phyloP scores from a whole-genome alignment of 2,888 invertebrate species.

The Yponomeuta cagnagella region DNA sequence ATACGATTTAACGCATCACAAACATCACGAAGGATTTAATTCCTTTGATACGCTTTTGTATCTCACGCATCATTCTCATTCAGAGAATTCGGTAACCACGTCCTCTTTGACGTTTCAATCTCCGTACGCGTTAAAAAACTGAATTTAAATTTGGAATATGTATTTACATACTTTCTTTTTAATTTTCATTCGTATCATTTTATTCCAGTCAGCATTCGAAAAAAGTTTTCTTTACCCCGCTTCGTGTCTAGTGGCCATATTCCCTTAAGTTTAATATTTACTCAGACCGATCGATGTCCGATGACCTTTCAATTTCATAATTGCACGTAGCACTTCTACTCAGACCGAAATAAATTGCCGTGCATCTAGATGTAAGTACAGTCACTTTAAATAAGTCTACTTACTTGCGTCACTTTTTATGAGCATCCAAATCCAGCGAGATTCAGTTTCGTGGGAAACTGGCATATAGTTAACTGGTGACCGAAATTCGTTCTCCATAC shows the following conservation, averaged over 20 bases:
- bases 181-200: no score
- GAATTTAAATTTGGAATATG: neutral
- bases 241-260: conserved; percentile 1
- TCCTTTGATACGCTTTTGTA: conserved; percentile 36
- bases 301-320: conserved; percentile 12
- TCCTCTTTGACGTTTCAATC: neutral
- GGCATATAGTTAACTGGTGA: conserved; percentile 71
- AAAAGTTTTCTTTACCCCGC: neutral
- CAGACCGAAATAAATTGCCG: neutral
- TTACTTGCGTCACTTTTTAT: conserved; percentile 70
- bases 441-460: conserved; percentile 72
- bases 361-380: neutral
- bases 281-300: conserved; percentile 1
- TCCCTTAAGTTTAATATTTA: neutral
- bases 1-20: conserved; percentile 63
- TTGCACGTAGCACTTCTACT: neutral
- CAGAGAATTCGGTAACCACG: neutral
- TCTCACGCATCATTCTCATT: neutral
- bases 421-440: conserved; percentile 52
- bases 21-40: conserved; percentile 37
- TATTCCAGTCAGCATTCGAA: neutral
- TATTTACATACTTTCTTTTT: neutral
- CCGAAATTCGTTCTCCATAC: conserved; percentile 74
- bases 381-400: conserved; percentile 41
- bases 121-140: neutral